Percentiles rank a stretch among this genome's conserved stretches.
phyloP scores from a whole-genome alignment of 1,140 invertebrate genomes.

The Oscheius sp. region DNA sequence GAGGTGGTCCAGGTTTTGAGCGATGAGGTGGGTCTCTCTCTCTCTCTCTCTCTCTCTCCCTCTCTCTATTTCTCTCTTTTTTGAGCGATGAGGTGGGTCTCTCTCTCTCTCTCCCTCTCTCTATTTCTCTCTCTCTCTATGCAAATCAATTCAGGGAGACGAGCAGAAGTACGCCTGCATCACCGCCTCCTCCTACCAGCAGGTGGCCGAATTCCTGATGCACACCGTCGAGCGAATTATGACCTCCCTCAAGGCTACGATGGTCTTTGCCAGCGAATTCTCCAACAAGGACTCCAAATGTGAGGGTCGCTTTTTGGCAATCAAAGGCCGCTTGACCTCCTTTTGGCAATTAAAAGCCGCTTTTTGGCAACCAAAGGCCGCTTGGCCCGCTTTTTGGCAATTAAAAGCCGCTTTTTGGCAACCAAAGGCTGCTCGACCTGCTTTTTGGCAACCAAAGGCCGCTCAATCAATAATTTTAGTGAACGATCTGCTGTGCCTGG shows the following conservation, averaged over 20 bases:
- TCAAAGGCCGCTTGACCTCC: not conserved
- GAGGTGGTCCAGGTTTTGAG: slow-evolving; percentile 15
- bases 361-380: not conserved
- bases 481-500: not conserved
- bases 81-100: not conserved
- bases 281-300: not conserved
- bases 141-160: not conserved
- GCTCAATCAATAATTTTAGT: not conserved
- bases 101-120: no score
- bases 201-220: slow-evolving; percentile 1
- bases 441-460: not conserved
- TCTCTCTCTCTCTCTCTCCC: no score
- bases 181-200: not conserved
- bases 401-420: not conserved
- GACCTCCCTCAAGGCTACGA: not conserved
- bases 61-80: not conserved
- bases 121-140: not conserved
- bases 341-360: no score
- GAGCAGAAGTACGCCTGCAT: slow-evolving; percentile 4
- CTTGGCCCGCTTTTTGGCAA: no score
- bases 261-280: slow-evolving; percentile 10
- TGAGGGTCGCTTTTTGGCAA: not conserved
- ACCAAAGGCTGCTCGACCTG: not conserved
- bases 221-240: not conserved
- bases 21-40: slow-evolving; percentile 14